These are phyloP conservation scores for Acleris emargana DNA, from an alignment of 2,888 invertebrate genomes.

Conservation along the genomic window DNA sequence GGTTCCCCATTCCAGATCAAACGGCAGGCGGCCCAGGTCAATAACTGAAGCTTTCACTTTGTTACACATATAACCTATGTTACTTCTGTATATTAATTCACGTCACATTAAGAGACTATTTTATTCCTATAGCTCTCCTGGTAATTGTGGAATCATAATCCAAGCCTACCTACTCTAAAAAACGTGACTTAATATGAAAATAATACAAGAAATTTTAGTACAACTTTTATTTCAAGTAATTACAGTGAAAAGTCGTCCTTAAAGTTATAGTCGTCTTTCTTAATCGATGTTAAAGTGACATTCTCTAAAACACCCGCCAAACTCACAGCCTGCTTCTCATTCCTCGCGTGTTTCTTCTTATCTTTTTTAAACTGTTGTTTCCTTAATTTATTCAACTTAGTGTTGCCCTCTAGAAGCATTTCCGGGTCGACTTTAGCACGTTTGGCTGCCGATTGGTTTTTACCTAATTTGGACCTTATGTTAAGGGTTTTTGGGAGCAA, in stretches of 20 bases:
- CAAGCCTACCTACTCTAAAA: no score
- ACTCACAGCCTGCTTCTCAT: constrained; percentile 85
- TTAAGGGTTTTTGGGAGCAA: constrained; percentile 69
- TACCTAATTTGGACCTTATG: constrained; percentile 67
- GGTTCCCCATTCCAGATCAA: no score
- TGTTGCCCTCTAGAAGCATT: constrained; percentile 88
- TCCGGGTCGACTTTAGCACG: constrained; percentile 84
- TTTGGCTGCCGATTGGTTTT: constrained; percentile 61
- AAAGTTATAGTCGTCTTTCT: constrained; percentile 84
- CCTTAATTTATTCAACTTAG: constrained; percentile 70
- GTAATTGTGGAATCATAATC: no score
- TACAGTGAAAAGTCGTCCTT: constrained; percentile 81
- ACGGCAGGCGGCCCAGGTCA: no score
- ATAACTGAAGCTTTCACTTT: no score
- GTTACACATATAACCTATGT: no score
- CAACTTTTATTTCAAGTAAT: constrained; percentile 27
- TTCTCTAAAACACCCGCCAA: constrained; percentile 87
- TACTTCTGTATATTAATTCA: no score
- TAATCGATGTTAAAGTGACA: constrained; percentile 73
- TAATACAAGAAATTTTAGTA: constrained; percentile 16
- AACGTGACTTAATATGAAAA: not conserved
- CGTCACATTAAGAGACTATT: no score
- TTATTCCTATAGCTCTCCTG: no score
- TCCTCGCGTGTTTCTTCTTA: constrained; percentile 76
- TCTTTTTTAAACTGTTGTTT: constrained; percentile 86